Conservation (phyloP, 2,888 invertebrate species). For the Lasioglossum villosulum region DNA sequence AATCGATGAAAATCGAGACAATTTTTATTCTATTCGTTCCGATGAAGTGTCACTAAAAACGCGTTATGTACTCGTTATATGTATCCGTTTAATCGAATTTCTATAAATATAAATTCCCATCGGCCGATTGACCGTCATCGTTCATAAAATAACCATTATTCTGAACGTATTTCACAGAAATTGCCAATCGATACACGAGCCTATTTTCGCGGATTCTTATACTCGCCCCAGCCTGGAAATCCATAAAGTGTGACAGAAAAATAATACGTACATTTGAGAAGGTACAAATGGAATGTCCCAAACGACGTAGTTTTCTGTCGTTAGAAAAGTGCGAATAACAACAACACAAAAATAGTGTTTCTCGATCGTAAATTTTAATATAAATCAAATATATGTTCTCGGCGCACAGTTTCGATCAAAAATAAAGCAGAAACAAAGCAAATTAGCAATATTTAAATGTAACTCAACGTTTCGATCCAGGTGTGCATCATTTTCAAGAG, state of each 20-base stretch:
- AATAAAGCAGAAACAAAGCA: too few species aligned
- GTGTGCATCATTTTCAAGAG: too few species aligned
- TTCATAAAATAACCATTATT: slow-evolving; percentile 15
- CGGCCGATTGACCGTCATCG: slow-evolving; percentile 6
- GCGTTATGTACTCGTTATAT: neutral
- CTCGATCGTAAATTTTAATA: too few species aligned
- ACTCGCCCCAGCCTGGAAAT: neutral
- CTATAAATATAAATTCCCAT: slow-evolving; percentile 10
- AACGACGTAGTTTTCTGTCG: neutral
- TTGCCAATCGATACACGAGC: slow-evolving; percentile 23
- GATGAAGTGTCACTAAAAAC: neutral
- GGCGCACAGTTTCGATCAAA: too few species aligned
- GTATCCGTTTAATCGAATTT: neutral
- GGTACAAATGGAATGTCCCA: neutral
- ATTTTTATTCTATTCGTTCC: neutral
- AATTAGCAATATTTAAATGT: too few species aligned
- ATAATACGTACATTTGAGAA: neutral
- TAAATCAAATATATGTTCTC: too few species aligned
- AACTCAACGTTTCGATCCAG: too few species aligned
- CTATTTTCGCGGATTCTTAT: neutral
- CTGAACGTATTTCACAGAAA: slow-evolving; percentile 4
- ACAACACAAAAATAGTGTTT: neutral
- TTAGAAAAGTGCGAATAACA: neutral
- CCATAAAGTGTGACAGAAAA: neutral
- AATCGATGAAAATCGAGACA: neutral